Conservation (phyloP, 1,140 invertebrate genomes). For the Cotesia glomerata region DNA sequence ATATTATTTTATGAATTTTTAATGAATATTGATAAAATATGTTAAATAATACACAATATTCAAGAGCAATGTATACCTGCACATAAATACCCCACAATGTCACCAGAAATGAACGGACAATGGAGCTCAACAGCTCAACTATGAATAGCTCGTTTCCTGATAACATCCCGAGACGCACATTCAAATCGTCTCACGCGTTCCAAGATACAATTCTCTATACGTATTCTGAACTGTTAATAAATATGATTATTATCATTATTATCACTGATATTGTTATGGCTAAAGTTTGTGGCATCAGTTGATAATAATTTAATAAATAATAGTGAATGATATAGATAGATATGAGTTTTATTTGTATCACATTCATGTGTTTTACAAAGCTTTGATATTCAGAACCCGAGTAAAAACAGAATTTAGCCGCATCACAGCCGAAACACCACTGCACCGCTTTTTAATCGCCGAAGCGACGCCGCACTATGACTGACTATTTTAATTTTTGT, state of each 20-base stretch:
- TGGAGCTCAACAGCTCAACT: not conserved
- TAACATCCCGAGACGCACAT: slow-evolving; percentile 27
- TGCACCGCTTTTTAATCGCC: too few species aligned
- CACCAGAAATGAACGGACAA: slow-evolving; percentile 6
- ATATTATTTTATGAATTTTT: not conserved
- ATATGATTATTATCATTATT: not conserved
- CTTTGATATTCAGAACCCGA: too few species aligned
- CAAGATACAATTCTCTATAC: slow-evolving; percentile 13
- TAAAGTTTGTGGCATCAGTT: too few species aligned
- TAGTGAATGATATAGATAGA: too few species aligned
- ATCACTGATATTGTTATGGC: too few species aligned
- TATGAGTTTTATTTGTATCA: too few species aligned
- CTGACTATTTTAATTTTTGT: too few species aligned
- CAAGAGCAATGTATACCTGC: not conserved
- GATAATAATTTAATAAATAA: too few species aligned
- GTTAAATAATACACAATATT: not conserved
- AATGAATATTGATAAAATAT: not conserved
- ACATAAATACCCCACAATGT: slow-evolving; percentile 10
- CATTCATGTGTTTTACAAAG: too few species aligned
- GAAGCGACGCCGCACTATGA: too few species aligned
- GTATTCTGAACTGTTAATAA: not conserved
- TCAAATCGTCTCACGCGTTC: slow-evolving; percentile 17
- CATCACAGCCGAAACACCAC: too few species aligned
- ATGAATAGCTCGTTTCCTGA: slow-evolving; percentile 27
- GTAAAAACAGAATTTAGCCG: too few species aligned